Conservation (phyloP, 2,888 invertebrate genomes). For the Callimorpha dominula region DNA sequence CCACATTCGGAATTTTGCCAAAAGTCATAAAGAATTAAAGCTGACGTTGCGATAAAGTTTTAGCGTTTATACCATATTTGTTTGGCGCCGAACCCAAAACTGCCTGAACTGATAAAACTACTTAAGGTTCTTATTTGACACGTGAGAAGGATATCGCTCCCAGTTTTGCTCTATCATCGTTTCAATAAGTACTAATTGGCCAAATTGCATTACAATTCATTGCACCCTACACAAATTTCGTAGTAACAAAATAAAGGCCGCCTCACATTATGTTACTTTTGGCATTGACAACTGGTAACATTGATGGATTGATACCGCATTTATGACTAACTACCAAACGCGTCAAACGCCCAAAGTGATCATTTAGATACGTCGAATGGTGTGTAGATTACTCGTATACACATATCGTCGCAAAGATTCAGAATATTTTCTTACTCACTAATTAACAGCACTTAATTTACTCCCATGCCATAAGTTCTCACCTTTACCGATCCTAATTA, state of each 20-base stretch:
- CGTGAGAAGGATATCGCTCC: constrained; percentile 21
- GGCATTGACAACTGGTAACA: not conserved
- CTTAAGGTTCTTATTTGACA: constrained; percentile 33
- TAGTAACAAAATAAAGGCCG: not conserved
- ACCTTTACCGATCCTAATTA: too few relatives aligned
- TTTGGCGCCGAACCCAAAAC: constrained; percentile 29
- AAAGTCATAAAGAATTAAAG: constrained; percentile 17
- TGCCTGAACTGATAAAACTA: constrained; percentile 26
- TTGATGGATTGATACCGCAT: not conserved
- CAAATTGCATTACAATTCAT: not conserved
- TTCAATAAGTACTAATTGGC: not conserved
- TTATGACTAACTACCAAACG: not conserved
- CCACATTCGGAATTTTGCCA: constrained; percentile 17
- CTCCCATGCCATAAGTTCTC: too few relatives aligned
- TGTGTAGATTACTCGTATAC: not conserved
- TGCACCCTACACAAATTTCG: not conserved
- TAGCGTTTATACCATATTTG: constrained; percentile 29
- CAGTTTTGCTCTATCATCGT: not conserved
- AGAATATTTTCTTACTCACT: too few relatives aligned
- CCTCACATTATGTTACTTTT: not conserved
- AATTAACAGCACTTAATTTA: too few relatives aligned
- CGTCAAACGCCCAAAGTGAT: too few relatives aligned
- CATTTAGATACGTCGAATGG: too few relatives aligned
- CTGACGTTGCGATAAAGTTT: constrained; percentile 25
- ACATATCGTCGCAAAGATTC: too few relatives aligned